Evolutionary conservation across 64 coral and sea anemone genomes (phyloP).

Genomic region (Cladopsammia gracilis): DNA sequence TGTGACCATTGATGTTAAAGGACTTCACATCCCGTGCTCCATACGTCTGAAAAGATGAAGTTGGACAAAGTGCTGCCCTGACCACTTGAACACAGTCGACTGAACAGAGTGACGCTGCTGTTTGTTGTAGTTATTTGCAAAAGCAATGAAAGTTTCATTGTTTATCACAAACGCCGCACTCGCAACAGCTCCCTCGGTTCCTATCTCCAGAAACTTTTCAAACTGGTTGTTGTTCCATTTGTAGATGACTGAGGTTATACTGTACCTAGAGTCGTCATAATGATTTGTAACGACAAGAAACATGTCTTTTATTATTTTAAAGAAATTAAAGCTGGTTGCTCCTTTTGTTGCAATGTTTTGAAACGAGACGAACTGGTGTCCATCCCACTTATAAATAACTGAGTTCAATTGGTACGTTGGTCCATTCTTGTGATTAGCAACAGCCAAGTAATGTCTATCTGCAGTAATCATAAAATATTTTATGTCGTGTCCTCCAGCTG

Average conservation of each 20-base stretch:
- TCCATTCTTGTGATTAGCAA: neutral
- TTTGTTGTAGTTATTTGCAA: neutral
- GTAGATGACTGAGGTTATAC: neutral
- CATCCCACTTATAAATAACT: neutral
- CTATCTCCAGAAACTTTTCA: neutral
- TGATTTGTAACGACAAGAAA: slow-evolving; percentile 4
- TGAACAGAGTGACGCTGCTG: neutral
- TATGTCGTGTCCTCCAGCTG: neutral
- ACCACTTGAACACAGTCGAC: neutral
- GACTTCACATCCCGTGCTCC: slow-evolving; percentile 38
- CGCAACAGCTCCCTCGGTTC: neutral
- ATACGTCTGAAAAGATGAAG: neutral
- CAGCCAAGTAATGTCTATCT: neutral
- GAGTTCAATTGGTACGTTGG: neutral
- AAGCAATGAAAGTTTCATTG: neutral
- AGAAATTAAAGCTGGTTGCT: neutral
- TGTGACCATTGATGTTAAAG: slow-evolving; percentile 49
- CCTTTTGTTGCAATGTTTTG: neutral
- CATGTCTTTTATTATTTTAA: neutral
- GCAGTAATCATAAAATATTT: neutral
- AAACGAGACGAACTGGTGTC: neutral
- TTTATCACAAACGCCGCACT: neutral
- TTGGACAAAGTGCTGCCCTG: neutral
- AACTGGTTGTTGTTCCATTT: neutral
- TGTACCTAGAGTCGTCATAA: neutral